phyloP scores from a whole-genome alignment of 2,888 invertebrate species.

The Gastrophysa polygoni region DNA sequence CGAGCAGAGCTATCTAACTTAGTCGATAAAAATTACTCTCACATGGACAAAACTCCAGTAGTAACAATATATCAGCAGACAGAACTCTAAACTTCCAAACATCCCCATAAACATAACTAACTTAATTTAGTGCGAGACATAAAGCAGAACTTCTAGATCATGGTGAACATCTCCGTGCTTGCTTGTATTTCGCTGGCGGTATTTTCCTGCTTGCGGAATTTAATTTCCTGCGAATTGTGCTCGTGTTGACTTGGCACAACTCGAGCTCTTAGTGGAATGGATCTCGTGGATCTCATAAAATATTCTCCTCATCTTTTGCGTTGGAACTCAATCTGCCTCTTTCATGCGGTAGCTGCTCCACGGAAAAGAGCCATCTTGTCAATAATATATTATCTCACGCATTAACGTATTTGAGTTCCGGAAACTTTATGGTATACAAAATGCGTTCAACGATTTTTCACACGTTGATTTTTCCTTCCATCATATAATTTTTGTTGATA shows the following conservation, averaged over 20 bases:
- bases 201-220: slow-evolving; percentile 36
- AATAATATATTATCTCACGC: too few species aligned
- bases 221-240: slow-evolving; percentile 38
- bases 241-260: not conserved
- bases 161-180: slow-evolving; percentile 28
- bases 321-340: not conserved
- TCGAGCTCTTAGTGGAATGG: slow-evolving; percentile 9
- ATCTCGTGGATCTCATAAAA: slow-evolving; percentile 1
- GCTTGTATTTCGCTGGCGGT: not conserved
- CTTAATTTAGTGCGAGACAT: slow-evolving; percentile 53
- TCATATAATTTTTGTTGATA: too few species aligned
- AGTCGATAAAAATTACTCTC: slow-evolving; percentile 44
- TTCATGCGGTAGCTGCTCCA: too few species aligned
- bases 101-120: slow-evolving; percentile 54
- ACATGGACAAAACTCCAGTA: slow-evolving; percentile 46
- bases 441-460: too few species aligned
- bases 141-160: slow-evolving; percentile 47
- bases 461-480: too few species aligned
- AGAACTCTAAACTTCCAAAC: slow-evolving; percentile 52
- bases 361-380: too few species aligned
- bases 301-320: not conserved
- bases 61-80: slow-evolving; percentile 47
- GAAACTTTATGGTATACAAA: too few species aligned
- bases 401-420: too few species aligned
- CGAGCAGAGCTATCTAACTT: slow-evolving; percentile 33